Percentiles rank a stretch among this genome's conserved stretches.
Evolutionary conservation across 1,140 invertebrate species (phyloP).

Genomic region (Dysdera silvatica): DNA sequence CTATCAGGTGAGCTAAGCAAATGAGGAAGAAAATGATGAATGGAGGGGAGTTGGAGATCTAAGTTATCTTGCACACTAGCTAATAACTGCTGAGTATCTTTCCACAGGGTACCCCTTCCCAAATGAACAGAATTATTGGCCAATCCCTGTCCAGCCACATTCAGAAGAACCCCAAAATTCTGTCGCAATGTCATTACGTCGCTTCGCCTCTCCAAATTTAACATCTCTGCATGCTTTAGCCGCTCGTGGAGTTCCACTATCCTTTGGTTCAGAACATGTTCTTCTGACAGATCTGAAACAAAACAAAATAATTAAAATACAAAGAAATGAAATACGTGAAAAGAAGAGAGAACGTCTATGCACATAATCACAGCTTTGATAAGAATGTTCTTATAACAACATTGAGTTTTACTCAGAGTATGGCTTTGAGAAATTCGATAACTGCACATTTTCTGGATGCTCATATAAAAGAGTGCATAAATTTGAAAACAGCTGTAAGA

Average conservation of each 20-base stretch:
- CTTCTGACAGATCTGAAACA: slow-evolving; percentile 47
- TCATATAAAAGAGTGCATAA: too few relatives aligned
- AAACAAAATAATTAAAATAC: slow-evolving; percentile 6
- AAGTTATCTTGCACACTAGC: slow-evolving; percentile 35
- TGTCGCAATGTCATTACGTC: slow-evolving; percentile 56
- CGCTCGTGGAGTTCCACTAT: slow-evolving; percentile 61
- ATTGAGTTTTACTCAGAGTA: too few relatives aligned
- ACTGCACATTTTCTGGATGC: too few relatives aligned
- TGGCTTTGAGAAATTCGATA: too few relatives aligned
- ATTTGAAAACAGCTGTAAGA: too few relatives aligned
- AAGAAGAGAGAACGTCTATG: too few relatives aligned
- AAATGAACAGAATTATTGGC: slow-evolving; percentile 19
- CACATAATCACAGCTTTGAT: too few relatives aligned
- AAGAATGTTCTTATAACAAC: too few relatives aligned
- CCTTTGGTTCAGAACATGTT: slow-evolving; percentile 57
- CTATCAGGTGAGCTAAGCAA: slow-evolving; percentile 64
- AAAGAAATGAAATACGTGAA: neutral
- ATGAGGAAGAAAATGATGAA: slow-evolving; percentile 81
- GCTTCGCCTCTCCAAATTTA: slow-evolving; percentile 60
- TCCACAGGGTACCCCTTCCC: slow-evolving; percentile 22
- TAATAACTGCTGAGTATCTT: slow-evolving; percentile 35
- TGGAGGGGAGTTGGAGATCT: slow-evolving; percentile 55
- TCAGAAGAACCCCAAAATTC: slow-evolving; percentile 48
- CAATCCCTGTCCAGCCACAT: slow-evolving; percentile 1
- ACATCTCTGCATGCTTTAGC: slow-evolving; percentile 60